These are phyloP conservation scores for Trichogramma dendrolimi DNA, from an alignment of 2,888 invertebrate species.

Conservation along the genomic window DNA sequence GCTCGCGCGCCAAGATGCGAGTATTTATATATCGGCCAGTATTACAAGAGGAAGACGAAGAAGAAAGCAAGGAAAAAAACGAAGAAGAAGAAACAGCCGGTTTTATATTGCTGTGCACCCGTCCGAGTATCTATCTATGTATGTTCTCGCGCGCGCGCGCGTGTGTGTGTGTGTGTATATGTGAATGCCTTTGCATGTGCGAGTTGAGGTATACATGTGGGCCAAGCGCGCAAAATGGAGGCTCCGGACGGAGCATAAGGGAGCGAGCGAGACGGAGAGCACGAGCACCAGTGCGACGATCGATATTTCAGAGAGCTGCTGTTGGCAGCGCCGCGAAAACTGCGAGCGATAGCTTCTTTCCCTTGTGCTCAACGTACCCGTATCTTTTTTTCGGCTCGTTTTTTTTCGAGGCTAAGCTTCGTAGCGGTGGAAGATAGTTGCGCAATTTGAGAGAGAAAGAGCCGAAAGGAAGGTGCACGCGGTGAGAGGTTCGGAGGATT, in stretches of 20 bases:
- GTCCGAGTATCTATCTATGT: background rate
- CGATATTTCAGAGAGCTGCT: no score
- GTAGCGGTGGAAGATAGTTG: no score
- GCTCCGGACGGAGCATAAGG: constrained; percentile 36
- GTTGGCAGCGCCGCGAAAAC: no score
- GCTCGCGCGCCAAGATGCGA: constrained; percentile 1
- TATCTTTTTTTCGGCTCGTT: no score
- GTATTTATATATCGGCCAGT: constrained; percentile 3
- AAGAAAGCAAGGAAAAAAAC: no score
- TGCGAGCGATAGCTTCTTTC: no score
- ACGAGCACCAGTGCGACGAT: background rate
- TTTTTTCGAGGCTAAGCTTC: no score
- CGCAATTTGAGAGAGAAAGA: no score
- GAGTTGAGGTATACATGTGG: constrained; percentile 37
- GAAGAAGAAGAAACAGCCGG: background rate
- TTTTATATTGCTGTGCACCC: background rate
- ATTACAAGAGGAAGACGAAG: background rate
- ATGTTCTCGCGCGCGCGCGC: background rate
- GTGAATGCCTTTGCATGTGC: background rate
- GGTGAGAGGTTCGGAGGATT: no score
- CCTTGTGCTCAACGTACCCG: no score
- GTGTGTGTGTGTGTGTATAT: background rate
- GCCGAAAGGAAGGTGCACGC: no score
- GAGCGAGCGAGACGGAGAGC: constrained; percentile 31
- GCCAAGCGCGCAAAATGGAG: constrained; percentile 44